These are phyloP conservation scores for Microctonus hyperodae DNA, from an alignment of 2,888 invertebrate species.

Conservation along the genomic window DNA sequence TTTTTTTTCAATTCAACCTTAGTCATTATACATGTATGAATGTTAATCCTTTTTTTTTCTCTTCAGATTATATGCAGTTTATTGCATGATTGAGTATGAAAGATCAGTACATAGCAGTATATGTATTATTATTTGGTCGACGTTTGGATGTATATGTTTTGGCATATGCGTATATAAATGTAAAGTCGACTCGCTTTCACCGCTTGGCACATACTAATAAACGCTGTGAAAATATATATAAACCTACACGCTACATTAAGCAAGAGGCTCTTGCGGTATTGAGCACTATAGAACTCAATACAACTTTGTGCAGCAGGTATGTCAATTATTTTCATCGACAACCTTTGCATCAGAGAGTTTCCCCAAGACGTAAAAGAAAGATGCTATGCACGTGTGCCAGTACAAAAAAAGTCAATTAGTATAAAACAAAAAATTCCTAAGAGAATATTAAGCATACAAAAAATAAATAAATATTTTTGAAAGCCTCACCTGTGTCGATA, in stretches of 20 bases:
- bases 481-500: slow-evolving; percentile 70
- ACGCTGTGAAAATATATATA: slow-evolving; percentile 20
- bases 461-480: neutral
- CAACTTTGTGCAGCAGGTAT: slow-evolving; percentile 25
- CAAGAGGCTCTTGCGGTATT: neutral
- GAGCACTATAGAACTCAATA: neutral
- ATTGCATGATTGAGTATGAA: neutral
- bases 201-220: slow-evolving; percentile 29
- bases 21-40: neutral
- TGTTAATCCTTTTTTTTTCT: neutral
- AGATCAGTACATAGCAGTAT: neutral
- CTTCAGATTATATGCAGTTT: neutral
- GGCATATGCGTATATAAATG: slow-evolving; percentile 23
- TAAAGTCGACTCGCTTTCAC: slow-evolving; percentile 41
- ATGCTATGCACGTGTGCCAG: neutral
- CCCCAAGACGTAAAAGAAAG: slow-evolving; percentile 27
- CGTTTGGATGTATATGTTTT: neutral
- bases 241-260: slow-evolving; percentile 14
- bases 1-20: neutral
- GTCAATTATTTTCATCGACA: slow-evolving; percentile 40
- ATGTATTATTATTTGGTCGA: slow-evolving; percentile 1
- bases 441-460: neutral
- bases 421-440: neutral
- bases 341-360: slow-evolving; percentile 38
- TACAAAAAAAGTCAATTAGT: neutral